phyloP scores from a whole-genome alignment of 2,888 invertebrate genomes.

The Drosophila aldrichi region DNA sequence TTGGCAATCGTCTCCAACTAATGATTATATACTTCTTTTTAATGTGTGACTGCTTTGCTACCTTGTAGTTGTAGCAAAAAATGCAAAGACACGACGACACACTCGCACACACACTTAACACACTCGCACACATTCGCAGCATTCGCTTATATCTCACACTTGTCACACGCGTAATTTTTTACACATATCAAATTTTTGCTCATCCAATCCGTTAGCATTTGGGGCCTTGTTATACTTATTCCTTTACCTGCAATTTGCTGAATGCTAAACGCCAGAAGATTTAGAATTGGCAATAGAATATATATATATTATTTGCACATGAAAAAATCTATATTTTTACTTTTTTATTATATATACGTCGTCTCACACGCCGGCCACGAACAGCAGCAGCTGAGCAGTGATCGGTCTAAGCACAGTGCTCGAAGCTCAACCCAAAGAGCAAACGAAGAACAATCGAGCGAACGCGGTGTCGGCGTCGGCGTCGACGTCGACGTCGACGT shows the following conservation, averaged over 20 bases:
- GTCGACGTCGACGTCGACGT: not conserved
- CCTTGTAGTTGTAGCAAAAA: slow-evolving; percentile 68
- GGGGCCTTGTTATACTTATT: slow-evolving; percentile 24
- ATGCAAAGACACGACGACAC: slow-evolving; percentile 76
- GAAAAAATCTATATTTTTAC: slow-evolving; percentile 40
- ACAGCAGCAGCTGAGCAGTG: slow-evolving; percentile 70
- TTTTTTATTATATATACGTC: slow-evolving; percentile 46
- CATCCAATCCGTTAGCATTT: slow-evolving; percentile 13
- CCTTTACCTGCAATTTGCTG: slow-evolving; percentile 50
- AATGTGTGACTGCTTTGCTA: slow-evolving; percentile 1
- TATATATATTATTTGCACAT: slow-evolving; percentile 48
- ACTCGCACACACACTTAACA: slow-evolving; percentile 16
- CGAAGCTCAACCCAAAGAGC: slow-evolving; percentile 36
- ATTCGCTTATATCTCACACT: slow-evolving; percentile 61
- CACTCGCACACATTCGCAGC: slow-evolving; percentile 17
- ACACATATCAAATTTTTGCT: slow-evolving; percentile 36
- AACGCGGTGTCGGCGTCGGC: slow-evolving; percentile 9
- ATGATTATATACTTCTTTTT: slow-evolving; percentile 18
- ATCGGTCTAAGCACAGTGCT: slow-evolving; percentile 51
- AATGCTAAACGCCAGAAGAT: slow-evolving; percentile 29
- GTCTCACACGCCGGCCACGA: slow-evolving; percentile 67
- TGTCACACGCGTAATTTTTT: slow-evolving; percentile 69
- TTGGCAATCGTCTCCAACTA: slow-evolving; percentile 33
- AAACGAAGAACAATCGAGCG: slow-evolving; percentile 20
- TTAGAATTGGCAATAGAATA: slow-evolving; percentile 39